Evolutionary conservation across 2,797 vertebrate genomes (phyloP), one percentile per base, ranked within the genome.

Genomic region (Oryzias dopingdopingensis): DNA sequence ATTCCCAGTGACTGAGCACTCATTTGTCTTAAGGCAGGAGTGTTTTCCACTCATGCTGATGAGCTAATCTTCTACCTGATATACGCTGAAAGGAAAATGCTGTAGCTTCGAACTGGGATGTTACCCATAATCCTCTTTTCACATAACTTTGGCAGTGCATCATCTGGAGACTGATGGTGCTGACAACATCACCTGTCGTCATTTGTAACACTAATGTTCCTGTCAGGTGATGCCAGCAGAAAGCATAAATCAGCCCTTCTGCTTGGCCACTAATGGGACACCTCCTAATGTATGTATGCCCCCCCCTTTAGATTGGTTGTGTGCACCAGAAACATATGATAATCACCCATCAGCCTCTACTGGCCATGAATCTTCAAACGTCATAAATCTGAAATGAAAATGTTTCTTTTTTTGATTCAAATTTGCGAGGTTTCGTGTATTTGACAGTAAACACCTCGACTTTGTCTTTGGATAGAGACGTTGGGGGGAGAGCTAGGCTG

Each of bases 171-270:
- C 77, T 67, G 84, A 90, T 89, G 81, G 74, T 77, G 76, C 78
- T 77, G 81, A 88, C 85, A 83, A 49, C 61, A 73, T 90, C 81
- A 86, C 86, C 84, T 90, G 84, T 88, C 85, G 73, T 77, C 85
- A 90, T 90, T 85, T 77, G 86, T 90, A 89, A 84, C 82, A 59
- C 79, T 90, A 88, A 89, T 88, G 83, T 88, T 60, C 80, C 83
- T 87, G 88, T 86, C 87, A 87, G 75, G 73, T 88, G 80, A 84
- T 60, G 78, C 67, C 80, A 77, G 75, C 67, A 74, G 79, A 74
- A 82, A 72, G 74, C 80, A 84, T 88, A 76, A 88, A 90, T 90
- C 85, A 89, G 74, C 42, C 55, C 61, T 41, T 79, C 76, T 76
- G 75, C 70, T 56, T 18, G 60, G 62, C 77, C 42, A 43, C 81